These are phyloP conservation scores for Parazoanthus swiftii DNA, from an alignment of 92 coral and sea anemone species.

Conservation along the genomic window DNA sequence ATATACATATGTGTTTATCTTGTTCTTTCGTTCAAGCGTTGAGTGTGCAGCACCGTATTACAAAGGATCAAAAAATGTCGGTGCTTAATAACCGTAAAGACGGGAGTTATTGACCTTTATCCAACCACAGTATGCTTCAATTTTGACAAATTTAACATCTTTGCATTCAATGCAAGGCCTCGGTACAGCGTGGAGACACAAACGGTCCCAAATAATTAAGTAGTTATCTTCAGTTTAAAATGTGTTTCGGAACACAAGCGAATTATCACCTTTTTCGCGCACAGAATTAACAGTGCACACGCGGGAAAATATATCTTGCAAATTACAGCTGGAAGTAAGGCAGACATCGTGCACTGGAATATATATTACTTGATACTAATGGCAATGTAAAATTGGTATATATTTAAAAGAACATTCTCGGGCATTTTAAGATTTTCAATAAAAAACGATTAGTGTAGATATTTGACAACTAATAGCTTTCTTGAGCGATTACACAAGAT, in stretches of 20 bases:
- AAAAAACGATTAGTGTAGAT: not conserved
- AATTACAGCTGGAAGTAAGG: not conserved
- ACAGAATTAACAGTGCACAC: not conserved
- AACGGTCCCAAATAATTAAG: not conserved
- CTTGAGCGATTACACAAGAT: conserved; percentile 4
- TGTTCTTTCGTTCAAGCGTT: not conserved
- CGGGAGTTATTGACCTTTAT: not conserved
- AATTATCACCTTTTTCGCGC: not conserved
- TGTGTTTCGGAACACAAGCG: not conserved
- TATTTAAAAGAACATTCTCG: not conserved
- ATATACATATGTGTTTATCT: conserved; percentile 2
- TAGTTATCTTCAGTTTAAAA: not conserved
- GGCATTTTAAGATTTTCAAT: not conserved
- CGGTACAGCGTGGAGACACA: not conserved
- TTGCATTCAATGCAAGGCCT: not conserved
- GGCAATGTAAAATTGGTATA: not conserved
- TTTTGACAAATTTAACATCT: not conserved
- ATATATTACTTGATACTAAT: not conserved
- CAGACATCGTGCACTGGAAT: too few species aligned
- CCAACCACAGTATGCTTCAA: not conserved
- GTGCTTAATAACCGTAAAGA: conserved; percentile 12
- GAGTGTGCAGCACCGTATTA: conserved; percentile 27
- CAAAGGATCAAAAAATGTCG: conserved; percentile 28
- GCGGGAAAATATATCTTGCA: not conserved
- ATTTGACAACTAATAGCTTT: not conserved